These are phyloP conservation scores for Hartigia nigra DNA, from an alignment of 2,888 invertebrate genomes.

Conservation along the genomic window DNA sequence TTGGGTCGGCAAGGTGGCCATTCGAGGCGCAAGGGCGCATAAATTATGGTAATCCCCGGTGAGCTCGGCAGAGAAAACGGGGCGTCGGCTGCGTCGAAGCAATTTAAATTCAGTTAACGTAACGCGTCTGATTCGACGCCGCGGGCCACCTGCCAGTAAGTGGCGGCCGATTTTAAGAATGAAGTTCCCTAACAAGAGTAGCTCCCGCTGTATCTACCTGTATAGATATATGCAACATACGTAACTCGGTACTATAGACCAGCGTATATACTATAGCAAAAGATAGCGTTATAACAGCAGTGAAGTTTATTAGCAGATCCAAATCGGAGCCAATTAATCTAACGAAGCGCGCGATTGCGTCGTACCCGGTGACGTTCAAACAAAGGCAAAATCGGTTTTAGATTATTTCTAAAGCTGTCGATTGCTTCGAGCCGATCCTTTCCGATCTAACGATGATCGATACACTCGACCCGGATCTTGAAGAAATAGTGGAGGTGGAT, in stretches of 20 bases:
- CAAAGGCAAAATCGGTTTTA: constrained; percentile 22
- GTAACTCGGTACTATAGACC: neutral
- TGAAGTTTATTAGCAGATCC: constrained; percentile 45
- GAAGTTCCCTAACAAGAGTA: constrained; percentile 43
- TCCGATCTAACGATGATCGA: constrained; percentile 3
- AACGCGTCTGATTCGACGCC: constrained; percentile 60
- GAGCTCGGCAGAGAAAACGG: neutral
- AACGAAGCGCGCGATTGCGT: constrained; percentile 49
- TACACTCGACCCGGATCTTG: neutral
- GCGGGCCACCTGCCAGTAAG: constrained; percentile 56
- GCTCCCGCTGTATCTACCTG: constrained; percentile 3
- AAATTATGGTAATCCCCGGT: constrained; percentile 60
- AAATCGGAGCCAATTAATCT: constrained; percentile 49
- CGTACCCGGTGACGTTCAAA: constrained; percentile 43
- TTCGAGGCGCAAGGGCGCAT: constrained; percentile 50
- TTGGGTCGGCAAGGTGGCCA: constrained; percentile 17
- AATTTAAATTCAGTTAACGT: constrained; percentile 64
- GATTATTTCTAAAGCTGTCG: neutral
- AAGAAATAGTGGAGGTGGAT: neutral
- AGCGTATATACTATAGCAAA: neutral
- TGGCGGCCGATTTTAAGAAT: constrained; percentile 52
- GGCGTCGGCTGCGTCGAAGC: constrained; percentile 40
- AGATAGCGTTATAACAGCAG: constrained; percentile 29
- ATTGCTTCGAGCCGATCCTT: neutral
- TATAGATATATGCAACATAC: neutral